A percentile compares a stretch with the other conserved stretches of the same genome.
Evolutionary conservation across 2,888 invertebrate genomes (phyloP).

Genomic region (Caenorhabditis japonica): DNA sequence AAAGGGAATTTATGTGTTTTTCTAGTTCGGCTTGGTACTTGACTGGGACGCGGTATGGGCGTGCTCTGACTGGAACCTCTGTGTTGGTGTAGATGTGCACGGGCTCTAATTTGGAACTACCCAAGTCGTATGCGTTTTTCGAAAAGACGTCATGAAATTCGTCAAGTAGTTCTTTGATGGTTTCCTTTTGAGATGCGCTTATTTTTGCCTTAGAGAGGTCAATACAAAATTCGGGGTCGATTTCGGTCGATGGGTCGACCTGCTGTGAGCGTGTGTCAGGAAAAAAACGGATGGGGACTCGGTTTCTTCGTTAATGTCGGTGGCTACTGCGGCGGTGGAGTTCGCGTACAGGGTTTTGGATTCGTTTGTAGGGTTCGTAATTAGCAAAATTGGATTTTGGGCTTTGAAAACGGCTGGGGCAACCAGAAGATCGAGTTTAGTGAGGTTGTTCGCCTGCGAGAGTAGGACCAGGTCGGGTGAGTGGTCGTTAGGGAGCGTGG

Average conservation of each 20-base stretch:
- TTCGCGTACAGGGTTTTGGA: conserved; percentile 7
- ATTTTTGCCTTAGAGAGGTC: not conserved
- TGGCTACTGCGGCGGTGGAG: conserved; percentile 1
- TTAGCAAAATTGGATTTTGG: not conserved
- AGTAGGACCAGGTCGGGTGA: conserved; percentile 4
- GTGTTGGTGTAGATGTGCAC: too few relatives aligned
- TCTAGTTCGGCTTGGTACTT: too few relatives aligned
- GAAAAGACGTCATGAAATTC: too few relatives aligned
- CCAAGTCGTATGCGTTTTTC: too few relatives aligned
- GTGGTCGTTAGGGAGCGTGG: too few relatives aligned
- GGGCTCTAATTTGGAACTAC: too few relatives aligned
- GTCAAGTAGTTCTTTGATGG: too few relatives aligned
- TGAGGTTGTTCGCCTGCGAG: conserved; percentile 4
- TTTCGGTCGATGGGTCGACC: not conserved
- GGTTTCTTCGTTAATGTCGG: not conserved
- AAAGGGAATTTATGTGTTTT: too few relatives aligned
- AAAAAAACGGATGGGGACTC: not conserved
- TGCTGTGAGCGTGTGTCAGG: too few relatives aligned
- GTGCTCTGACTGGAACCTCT: too few relatives aligned
- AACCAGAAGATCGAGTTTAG: not conserved
- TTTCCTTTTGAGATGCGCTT: too few relatives aligned
- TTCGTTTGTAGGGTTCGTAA: conserved; percentile 17
- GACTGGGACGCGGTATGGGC: too few relatives aligned
- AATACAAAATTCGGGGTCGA: conserved; percentile 11
- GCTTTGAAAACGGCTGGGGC: conserved; percentile 11